phyloP scores from a whole-genome alignment of 2,797 vertebrate genomes.

The Astyanax mexicanus region DNA sequence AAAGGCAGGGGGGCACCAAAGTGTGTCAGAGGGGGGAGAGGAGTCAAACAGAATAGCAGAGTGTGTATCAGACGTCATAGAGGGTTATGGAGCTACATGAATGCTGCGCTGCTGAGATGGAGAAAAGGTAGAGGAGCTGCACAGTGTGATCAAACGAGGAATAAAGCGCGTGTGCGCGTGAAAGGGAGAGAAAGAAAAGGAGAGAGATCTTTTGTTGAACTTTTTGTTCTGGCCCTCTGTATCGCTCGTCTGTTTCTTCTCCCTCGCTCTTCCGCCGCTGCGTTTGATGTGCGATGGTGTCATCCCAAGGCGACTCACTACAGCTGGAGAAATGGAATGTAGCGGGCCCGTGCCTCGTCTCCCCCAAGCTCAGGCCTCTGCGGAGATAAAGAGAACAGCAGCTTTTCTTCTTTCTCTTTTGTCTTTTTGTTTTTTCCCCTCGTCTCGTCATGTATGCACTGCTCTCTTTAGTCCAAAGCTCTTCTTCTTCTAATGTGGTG shows the following conservation, averaged over 20 bases:
- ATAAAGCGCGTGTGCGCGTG: neutral
- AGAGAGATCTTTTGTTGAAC: neutral
- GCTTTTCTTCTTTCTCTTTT: conserved; percentile 70
- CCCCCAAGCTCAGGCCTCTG: conserved; percentile 68
- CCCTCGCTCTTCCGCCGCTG: conserved; percentile 58
- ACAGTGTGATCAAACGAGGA: conserved; percentile 28
- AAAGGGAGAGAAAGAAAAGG: too few species aligned
- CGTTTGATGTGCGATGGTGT: conserved; percentile 79
- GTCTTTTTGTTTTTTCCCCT: conserved; percentile 67
- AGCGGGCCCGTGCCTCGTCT: conserved; percentile 71
- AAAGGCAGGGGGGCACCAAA: neutral
- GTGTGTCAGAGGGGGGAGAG: neutral
- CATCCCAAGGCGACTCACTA: conserved; percentile 79
- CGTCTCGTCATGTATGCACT: conserved; percentile 50
- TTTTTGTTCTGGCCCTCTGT: conserved; percentile 28
- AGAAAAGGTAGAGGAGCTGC: conserved; percentile 18
- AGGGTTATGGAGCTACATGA: neutral
- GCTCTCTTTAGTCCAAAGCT: conserved; percentile 53
- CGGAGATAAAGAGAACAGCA: conserved; percentile 66
- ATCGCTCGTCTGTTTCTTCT: conserved; percentile 25
- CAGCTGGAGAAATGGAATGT: conserved; percentile 82
- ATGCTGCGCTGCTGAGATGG: conserved; percentile 10
- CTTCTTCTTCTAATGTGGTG: conserved; percentile 42
- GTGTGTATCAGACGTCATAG: neutral
- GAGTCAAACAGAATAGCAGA: conserved; percentile 1